Conservation (phyloP, 2,888 invertebrate genomes). For the Melikaiella ostensackeni region DNA sequence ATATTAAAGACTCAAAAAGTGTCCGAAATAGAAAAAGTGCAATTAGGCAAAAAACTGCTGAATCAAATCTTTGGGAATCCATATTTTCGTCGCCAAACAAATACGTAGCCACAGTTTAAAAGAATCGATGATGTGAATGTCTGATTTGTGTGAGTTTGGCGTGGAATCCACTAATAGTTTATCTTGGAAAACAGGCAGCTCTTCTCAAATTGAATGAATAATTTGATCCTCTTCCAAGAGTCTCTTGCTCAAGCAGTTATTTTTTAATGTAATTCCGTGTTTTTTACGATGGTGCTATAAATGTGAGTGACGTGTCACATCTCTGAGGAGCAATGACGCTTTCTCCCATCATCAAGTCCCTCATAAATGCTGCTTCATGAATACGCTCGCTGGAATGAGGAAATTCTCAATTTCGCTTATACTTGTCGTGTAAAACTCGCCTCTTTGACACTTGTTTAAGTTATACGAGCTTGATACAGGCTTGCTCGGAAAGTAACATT, state of each 20-base stretch:
- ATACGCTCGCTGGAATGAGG: constrained; percentile 3
- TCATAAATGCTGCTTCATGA: constrained; percentile 22
- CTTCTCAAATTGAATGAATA: not conserved
- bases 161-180: no score
- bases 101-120: no score
- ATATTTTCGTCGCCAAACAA: no score
- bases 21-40: no score
- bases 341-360: not conserved
- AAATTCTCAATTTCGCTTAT: constrained; percentile 20
- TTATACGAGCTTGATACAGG: constrained; percentile 7
- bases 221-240: not conserved
- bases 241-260: not conserved
- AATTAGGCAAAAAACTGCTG: no score
- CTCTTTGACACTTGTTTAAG: constrained; percentile 16
- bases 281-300: not conserved
- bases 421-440: constrained; percentile 15
- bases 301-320: not conserved
- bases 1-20: no score
- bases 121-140: no score
- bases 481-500: not conserved
- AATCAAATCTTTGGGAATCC: no score
- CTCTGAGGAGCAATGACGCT: constrained; percentile 22
- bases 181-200: not conserved
- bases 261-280: not conserved
- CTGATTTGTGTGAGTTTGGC: no score